These are phyloP conservation scores for Malacosoma neustria DNA, from an alignment of 2,888 invertebrate genomes.

Conservation along the genomic window DNA sequence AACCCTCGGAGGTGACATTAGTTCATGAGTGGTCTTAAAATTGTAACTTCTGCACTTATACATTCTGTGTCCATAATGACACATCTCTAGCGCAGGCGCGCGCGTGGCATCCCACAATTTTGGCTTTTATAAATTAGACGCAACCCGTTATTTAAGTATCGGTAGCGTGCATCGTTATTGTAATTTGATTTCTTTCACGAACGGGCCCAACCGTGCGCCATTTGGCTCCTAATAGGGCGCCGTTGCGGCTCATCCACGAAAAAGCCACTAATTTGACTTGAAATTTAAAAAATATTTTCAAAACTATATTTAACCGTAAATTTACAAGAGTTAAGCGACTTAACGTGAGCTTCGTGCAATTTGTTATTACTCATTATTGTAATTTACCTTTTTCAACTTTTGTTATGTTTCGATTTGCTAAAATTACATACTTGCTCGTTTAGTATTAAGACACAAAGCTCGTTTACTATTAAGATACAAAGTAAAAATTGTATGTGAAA, in stretches of 20 bases:
- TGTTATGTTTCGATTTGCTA: slow-evolving; percentile 5
- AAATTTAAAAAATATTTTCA: slow-evolving; percentile 37
- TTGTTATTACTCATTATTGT: slow-evolving; percentile 64
- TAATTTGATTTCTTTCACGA: slow-evolving; percentile 67
- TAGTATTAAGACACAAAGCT: no score
- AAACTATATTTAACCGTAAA: slow-evolving; percentile 30
- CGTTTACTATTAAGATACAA: slow-evolving; percentile 22
- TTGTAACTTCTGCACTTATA: no score
- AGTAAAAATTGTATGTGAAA: slow-evolving; percentile 15
- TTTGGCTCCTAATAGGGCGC: slow-evolving; percentile 58
- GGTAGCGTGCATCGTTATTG: slow-evolving; percentile 66
- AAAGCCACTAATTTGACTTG: slow-evolving; percentile 45
- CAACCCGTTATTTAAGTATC: slow-evolving; percentile 66
- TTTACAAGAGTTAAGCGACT: slow-evolving; percentile 51
- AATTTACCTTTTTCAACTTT: slow-evolving; percentile 44
- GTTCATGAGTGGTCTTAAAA: no score
- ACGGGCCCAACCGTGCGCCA: slow-evolving; percentile 44
- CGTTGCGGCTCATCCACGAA: slow-evolving; percentile 45
- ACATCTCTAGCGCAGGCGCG: slow-evolving; percentile 42
- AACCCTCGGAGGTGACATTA: no score
- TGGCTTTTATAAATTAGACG: slow-evolving; percentile 64
- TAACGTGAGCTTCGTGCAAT: slow-evolving; percentile 64
- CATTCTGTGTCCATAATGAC: slow-evolving; percentile 32
- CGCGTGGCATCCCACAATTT: slow-evolving; percentile 59
- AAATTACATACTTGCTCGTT: no score